Evolutionary conservation across 2,888 invertebrate species (phyloP).

Genomic region (Falcaria lacertinaria): DNA sequence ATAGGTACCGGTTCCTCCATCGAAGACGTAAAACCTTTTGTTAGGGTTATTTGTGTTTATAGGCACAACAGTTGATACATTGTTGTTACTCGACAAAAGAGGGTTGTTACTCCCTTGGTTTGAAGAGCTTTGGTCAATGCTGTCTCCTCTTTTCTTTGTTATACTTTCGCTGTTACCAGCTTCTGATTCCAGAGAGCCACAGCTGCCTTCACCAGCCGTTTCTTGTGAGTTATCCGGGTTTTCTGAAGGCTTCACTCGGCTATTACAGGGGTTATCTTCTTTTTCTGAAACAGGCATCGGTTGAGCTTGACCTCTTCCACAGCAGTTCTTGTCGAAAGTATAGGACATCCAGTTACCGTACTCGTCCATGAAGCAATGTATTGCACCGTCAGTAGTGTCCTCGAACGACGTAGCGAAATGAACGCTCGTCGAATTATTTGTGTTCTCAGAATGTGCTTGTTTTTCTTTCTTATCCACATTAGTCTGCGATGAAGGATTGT

Average conservation of each 20-base stretch:
- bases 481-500: conserved; percentile 52
- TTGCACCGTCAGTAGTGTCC: conserved; percentile 90
- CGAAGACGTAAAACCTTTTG: conserved; percentile 71
- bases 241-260: conserved; percentile 51
- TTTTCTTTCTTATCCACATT: conserved; percentile 55
- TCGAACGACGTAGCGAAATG: conserved; percentile 90
- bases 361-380: conserved; percentile 92
- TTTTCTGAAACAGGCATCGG: conserved; percentile 57
- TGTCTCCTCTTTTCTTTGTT: conserved; percentile 62
- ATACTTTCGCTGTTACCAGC: conserved; percentile 60
- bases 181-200: conserved; percentile 70
- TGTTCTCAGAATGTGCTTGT: conserved; percentile 38
- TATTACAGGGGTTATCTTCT: conserved; percentile 45
- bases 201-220: conserved; percentile 69
- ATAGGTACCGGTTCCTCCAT: conserved; percentile 59
- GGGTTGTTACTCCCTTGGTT: conserved; percentile 77
- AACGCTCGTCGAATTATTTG: conserved; percentile 50
- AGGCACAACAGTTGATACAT: conserved; percentile 66
- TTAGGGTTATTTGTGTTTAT: conserved; percentile 62
- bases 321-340: conserved; percentile 89
- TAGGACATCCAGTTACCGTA: conserved; percentile 91
- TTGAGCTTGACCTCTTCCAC: conserved; percentile 70
- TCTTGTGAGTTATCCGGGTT: conserved; percentile 60
- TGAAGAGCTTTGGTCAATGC: conserved; percentile 70
- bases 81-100: conserved; percentile 66